Evolutionary conservation across 2,113 vertebrate genomes (phyloP).

Genomic region (Archocentrus centrarchus): DNA sequence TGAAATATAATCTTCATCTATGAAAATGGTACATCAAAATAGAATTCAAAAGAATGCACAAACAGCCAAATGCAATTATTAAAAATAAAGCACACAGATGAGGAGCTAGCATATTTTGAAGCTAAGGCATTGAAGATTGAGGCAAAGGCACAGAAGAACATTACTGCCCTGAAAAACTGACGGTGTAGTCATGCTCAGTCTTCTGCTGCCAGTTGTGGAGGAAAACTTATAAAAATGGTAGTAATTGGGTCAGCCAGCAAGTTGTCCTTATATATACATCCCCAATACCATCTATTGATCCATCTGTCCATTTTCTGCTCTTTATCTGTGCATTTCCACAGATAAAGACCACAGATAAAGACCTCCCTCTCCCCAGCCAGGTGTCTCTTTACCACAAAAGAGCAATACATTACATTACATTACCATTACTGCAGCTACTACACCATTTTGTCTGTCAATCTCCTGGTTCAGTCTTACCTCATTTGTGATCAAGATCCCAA

Average conservation of each 20-base stretch:
- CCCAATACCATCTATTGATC: background rate
- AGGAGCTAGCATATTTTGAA: background rate
- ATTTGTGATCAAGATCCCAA: too few relatives aligned
- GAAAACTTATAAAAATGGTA: background rate
- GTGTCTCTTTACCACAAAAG: background rate
- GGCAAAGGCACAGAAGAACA: background rate
- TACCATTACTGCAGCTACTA: background rate
- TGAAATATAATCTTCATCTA: too few relatives aligned
- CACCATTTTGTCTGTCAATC: too few relatives aligned
- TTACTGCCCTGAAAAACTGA: background rate
- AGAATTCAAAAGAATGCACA: too few relatives aligned
- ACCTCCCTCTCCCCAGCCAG: background rate
- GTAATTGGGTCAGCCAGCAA: background rate
- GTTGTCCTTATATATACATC: background rate
- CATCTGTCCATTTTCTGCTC: background rate
- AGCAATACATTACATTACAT: background rate
- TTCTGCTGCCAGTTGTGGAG: background rate
- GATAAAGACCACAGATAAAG: too few relatives aligned
- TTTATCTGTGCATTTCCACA: background rate
- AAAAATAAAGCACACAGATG: too few relatives aligned
- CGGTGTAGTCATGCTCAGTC: background rate
- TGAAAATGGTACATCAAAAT: too few relatives aligned
- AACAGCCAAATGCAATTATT: too few relatives aligned
- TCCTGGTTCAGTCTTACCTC: too few relatives aligned
- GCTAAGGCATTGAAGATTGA: background rate